Evolutionary conservation across 2,888 invertebrate species (phyloP), one percentile per base, ranked within the genome.

Genomic region (Spodoptera littoralis): DNA sequence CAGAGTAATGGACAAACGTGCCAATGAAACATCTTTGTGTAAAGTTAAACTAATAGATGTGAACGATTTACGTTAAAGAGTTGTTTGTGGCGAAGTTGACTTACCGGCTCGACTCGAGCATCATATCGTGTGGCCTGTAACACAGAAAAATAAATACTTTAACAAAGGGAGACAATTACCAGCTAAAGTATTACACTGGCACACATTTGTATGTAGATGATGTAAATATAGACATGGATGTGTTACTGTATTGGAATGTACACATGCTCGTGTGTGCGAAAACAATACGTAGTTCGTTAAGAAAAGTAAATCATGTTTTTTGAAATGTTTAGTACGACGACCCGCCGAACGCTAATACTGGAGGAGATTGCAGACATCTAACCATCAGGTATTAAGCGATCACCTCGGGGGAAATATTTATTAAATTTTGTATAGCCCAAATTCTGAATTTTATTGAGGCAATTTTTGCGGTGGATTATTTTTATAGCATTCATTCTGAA

Each of bases 111-210:
- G 93, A 91, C 91, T 93, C 93, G 91, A 92, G 88, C 93, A 93
- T 92, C 93, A 94, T 94, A 92, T 93, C 93, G 93, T 92, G 93
- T 84, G 93, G 93, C 92, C 93, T 94, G 93, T 60, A 88, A 90
- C 36, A 82, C 65, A 86, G 61, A 86, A 86, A 81, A 84, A 82
- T 80, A 73, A 71, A 66, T 43, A 64, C 60, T 77, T 82, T 76
- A 79, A 70, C 65, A 79, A 76, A 67, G 30, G 52, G 54, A 60
- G 53, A 57, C 50, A 66, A 70, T 63, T 60, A 61, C 58, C 36
- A 55, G 58, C 55, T 44, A 50, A 56, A 69, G 60, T 52, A 73
- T 55, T 59, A 75, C 47, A 60, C 22, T 53, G 46, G 30, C 49
- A 48, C 57, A 70, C 61, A 64, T 57, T 36, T 54, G 65, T 56